phyloP scores from a whole-genome alignment of 2,113 vertebrate species.

The Natator depressus region DNA sequence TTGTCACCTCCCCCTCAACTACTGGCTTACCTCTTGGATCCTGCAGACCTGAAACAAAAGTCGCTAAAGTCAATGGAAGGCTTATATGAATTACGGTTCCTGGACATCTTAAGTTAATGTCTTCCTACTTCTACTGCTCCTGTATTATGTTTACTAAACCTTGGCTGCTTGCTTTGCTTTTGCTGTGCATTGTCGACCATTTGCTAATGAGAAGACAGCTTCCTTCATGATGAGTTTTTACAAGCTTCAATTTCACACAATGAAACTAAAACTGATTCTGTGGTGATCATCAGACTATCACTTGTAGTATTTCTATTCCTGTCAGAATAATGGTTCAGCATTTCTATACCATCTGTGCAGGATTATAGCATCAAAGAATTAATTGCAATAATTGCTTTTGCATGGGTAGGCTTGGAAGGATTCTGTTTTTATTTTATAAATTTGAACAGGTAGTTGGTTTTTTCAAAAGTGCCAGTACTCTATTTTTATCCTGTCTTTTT shows the following conservation, averaged over 20 bases:
- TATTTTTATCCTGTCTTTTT: background rate
- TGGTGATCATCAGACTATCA: background rate
- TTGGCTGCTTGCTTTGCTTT: background rate
- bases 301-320: background rate
- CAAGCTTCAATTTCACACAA: background rate
- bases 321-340: background rate
- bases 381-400: background rate
- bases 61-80: background rate
- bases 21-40: background rate
- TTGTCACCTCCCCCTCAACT: background rate
- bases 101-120: background rate
- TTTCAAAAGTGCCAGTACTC: background rate
- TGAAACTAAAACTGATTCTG: background rate
- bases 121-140: background rate
- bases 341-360: background rate
- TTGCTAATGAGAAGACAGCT: background rate
- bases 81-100: background rate
- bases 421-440: background rate
- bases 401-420: background rate
- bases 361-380: background rate
- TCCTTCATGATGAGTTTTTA: background rate
- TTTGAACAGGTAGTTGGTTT: background rate
- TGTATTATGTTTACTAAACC: background rate
- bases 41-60: background rate
- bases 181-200: background rate